Conservation (phyloP, 1,140 invertebrate species). For the Drosophila truncata region DNA sequence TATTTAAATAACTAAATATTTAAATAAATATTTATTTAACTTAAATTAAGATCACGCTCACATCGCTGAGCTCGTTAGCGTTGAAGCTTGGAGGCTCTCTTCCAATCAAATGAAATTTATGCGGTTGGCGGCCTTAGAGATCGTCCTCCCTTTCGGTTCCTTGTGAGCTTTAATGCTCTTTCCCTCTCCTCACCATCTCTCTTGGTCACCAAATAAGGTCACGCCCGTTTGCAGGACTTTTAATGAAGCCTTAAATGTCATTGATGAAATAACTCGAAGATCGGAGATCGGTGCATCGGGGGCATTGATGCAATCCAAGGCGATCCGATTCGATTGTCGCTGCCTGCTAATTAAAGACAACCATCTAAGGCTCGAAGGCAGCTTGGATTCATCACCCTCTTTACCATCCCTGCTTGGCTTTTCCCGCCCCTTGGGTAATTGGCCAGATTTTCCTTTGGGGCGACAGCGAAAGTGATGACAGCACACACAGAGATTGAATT, state of each 20-base stretch:
- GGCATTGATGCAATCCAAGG: constrained; percentile 8
- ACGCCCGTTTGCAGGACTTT: constrained; percentile 78
- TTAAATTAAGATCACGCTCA: constrained; percentile 1
- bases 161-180: constrained; percentile 4
- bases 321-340: constrained; percentile 34
- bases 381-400: neutral
- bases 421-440: constrained; percentile 54
- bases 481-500: neutral
- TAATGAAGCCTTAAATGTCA: constrained; percentile 84
- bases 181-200: neutral
- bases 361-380: constrained; percentile 61
- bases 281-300: neutral
- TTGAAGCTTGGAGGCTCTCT: neutral
- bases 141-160: constrained; percentile 41
- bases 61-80: constrained; percentile 72
- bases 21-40: neutral
- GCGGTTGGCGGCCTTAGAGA: constrained; percentile 69
- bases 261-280: constrained; percentile 74
- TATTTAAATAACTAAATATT: neutral
- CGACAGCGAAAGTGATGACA: constrained; percentile 72
- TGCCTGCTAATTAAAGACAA: constrained; percentile 74
- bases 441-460: constrained; percentile 56
- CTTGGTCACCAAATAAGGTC: constrained; percentile 66
- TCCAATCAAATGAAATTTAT: constrained; percentile 80
- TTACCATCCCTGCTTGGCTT: neutral